Conservation (phyloP, 2,797 vertebrate species). For the Sebastes variabilis region DNA sequence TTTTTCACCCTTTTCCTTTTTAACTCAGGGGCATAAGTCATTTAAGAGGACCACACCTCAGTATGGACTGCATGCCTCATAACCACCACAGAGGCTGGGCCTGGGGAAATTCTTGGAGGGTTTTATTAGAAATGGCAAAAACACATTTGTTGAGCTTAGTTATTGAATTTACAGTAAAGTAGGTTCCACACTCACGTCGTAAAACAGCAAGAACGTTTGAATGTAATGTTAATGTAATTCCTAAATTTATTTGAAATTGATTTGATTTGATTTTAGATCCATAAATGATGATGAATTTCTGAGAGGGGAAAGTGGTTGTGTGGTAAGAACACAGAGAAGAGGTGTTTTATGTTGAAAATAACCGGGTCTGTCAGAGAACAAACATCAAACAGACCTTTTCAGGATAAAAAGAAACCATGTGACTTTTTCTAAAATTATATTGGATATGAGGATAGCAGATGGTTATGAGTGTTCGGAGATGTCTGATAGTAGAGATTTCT, state of each 20-base stretch:
- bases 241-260: neutral
- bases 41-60: constrained; percentile 38
- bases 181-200: neutral
- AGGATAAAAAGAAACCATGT: neutral
- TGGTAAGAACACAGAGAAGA: neutral
- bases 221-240: neutral
- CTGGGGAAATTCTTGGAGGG: neutral
- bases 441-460: neutral
- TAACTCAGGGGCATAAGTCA: constrained; percentile 33
- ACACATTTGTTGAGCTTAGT: neutral
- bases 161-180: constrained; percentile 18
- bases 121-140: neutral
- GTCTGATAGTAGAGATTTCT: neutral
- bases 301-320: neutral
- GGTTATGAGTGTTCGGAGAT: neutral
- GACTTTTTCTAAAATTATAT: neutral
- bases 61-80: constrained; percentile 10
- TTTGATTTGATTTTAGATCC: neutral
- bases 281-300: neutral
- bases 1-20: constrained; percentile 52
- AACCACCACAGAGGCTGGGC: constrained; percentile 29
- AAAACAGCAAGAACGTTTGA: neutral
- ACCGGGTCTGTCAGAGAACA: neutral
- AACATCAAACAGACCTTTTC: neutral
- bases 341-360: neutral